Conservation (phyloP, 2,113 vertebrate species). For the Etheostoma spectabile region DNA sequence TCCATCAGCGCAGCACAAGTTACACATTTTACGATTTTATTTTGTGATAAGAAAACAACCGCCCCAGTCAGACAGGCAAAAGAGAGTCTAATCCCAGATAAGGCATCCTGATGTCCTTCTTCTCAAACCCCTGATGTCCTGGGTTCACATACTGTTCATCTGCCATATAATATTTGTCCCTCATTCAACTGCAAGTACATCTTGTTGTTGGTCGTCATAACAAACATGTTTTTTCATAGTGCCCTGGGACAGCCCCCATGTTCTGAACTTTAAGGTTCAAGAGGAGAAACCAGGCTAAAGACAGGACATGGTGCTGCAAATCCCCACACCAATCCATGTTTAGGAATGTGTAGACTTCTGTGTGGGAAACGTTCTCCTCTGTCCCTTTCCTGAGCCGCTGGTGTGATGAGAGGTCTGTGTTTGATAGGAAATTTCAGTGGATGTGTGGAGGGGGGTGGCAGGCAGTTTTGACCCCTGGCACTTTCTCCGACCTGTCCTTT, state of each 20-base stretch:
- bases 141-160: not conserved
- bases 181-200: not conserved
- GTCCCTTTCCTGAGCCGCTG: not conserved
- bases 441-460: constrained; percentile 63
- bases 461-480: constrained; percentile 86
- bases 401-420: constrained; percentile 25
- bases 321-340: not conserved
- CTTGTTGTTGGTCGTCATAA: not conserved
- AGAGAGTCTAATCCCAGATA: not conserved
- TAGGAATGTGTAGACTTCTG: not conserved
- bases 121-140: not conserved
- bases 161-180: too few species aligned
- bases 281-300: too few species aligned
- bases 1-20: not conserved
- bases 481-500: constrained; percentile 86
- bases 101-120: not conserved
- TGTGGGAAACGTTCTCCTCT: not conserved
- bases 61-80: not conserved
- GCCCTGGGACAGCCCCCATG: not conserved
- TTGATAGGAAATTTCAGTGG: constrained; percentile 71
- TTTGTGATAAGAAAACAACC: not conserved
- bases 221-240: not conserved
- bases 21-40: not conserved
- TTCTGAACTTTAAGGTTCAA: not conserved
- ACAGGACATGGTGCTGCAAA: not conserved